A percentile compares a stretch with the other conserved stretches of the same genome.
These are phyloP conservation scores for Grantiella picta DNA, from an alignment of 2,113 vertebrate species.

Conservation along the genomic window DNA sequence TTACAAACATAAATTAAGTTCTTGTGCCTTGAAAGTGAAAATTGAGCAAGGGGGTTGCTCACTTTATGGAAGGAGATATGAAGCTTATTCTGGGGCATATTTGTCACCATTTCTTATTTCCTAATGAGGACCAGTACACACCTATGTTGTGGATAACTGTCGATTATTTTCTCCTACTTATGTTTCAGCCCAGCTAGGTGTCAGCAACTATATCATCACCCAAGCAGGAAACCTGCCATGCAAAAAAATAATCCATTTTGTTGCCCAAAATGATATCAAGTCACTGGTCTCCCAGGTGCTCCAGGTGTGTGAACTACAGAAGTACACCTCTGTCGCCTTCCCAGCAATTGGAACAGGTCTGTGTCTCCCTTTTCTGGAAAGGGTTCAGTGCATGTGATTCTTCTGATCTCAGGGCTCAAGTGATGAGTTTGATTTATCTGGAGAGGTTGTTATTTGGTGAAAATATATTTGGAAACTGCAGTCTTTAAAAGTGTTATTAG, in stretches of 20 bases:
- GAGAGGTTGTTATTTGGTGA: neutral
- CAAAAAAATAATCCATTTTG: conserved; percentile 83
- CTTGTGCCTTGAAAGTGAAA: neutral
- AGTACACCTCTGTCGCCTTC: conserved; percentile 76
- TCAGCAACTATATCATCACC: conserved; percentile 73
- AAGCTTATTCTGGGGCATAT: neutral
- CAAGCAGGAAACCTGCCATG: conserved; percentile 78
- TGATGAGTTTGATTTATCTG: neutral
- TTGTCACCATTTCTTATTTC: neutral
- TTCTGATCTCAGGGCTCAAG: neutral
- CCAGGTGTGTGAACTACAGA: conserved; percentile 68
- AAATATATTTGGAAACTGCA: neutral
- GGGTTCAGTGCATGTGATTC: neutral
- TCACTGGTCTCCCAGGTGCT: conserved; percentile 68
- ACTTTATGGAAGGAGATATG: neutral
- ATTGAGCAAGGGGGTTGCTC: neutral
- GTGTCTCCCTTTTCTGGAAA: neutral
- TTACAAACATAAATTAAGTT: neutral
- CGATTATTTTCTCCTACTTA: neutral
- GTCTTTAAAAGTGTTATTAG: neutral
- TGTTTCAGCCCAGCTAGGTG: conserved; percentile 67
- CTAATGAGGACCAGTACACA: neutral
- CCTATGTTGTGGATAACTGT: neutral
- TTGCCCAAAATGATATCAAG: conserved; percentile 53
- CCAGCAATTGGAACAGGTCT: conserved; percentile 92